Conservation (phyloP, 2,113 vertebrate genomes). For the Grammomys dolichurus region DNA sequence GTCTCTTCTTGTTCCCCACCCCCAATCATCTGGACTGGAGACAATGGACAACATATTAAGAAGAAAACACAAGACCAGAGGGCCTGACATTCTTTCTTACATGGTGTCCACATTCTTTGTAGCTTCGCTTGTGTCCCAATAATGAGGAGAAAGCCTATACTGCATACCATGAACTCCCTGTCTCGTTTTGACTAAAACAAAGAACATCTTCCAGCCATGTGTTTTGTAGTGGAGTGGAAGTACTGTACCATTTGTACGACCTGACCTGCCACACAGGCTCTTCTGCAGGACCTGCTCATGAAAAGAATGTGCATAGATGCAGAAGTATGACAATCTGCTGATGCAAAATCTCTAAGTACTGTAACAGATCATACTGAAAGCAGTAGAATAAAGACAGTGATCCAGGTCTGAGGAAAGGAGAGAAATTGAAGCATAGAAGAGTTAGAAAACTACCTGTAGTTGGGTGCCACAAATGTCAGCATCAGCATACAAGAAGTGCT, state of each 20-base stretch:
- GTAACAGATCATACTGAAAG: constrained; percentile 33
- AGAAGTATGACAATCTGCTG: constrained; percentile 55
- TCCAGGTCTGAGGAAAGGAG: constrained; percentile 48
- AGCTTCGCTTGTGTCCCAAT: constrained; percentile 2
- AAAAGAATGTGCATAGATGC: constrained; percentile 4
- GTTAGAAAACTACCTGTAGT: background rate
- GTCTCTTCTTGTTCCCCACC: background rate
- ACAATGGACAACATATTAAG: background rate
- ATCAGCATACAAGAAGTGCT: constrained; percentile 21
- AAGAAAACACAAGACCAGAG: background rate
- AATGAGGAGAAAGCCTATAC: background rate
- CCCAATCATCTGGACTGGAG: background rate
- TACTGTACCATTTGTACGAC: background rate
- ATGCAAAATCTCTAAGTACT: constrained; percentile 63
- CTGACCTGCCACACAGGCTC: background rate
- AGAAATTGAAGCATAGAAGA: background rate
- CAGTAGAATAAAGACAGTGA: constrained; percentile 46
- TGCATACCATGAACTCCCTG: constrained; percentile 19
- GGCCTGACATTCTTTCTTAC: background rate
- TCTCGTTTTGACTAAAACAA: background rate
- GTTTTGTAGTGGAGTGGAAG: background rate
- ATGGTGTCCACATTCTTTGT: constrained; percentile 25
- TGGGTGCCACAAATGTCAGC: background rate
- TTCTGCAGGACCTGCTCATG: rapidly evolving
- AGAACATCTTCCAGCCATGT: background rate